These are phyloP conservation scores for Dicrostonyx torquatus DNA, from an alignment of 2,797 vertebrate genomes.

Conservation along the genomic window DNA sequence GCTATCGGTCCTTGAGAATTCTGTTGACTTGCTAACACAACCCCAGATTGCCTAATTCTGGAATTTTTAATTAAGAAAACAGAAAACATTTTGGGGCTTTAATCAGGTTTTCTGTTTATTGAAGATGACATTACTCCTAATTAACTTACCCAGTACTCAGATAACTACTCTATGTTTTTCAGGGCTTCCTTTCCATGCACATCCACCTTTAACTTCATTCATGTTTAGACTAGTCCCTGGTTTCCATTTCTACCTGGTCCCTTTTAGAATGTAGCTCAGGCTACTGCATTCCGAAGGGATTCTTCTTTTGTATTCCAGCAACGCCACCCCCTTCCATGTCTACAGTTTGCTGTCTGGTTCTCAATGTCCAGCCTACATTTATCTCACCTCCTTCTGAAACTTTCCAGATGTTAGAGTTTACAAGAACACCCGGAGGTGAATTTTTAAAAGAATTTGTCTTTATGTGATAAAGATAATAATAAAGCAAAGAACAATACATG, in stretches of 20 bases:
- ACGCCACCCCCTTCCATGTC: neutral
- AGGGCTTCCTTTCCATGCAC: neutral
- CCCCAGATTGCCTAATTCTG: neutral
- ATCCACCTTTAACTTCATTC: neutral
- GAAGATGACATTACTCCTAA: neutral
- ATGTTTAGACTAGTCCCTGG: neutral
- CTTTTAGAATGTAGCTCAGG: neutral
- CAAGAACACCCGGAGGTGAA: neutral
- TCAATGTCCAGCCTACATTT: neutral
- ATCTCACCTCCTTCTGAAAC: neutral
- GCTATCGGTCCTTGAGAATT: neutral
- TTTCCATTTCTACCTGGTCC: neutral
- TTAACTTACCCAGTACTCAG: neutral
- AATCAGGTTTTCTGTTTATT: constrained; percentile 23
- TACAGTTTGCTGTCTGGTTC: neutral
- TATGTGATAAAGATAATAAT: neutral
- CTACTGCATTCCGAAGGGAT: neutral
- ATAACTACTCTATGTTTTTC: neutral
- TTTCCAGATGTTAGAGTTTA: neutral
- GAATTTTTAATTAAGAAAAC: constrained; percentile 10
- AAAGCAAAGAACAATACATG: neutral
- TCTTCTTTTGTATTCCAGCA: neutral
- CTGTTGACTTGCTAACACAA: neutral
- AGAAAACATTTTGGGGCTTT: neutral
- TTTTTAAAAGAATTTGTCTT: neutral